phyloP scores from a whole-genome alignment of 2,113 vertebrate genomes.

The Brachyhypopomus gauderio region DNA sequence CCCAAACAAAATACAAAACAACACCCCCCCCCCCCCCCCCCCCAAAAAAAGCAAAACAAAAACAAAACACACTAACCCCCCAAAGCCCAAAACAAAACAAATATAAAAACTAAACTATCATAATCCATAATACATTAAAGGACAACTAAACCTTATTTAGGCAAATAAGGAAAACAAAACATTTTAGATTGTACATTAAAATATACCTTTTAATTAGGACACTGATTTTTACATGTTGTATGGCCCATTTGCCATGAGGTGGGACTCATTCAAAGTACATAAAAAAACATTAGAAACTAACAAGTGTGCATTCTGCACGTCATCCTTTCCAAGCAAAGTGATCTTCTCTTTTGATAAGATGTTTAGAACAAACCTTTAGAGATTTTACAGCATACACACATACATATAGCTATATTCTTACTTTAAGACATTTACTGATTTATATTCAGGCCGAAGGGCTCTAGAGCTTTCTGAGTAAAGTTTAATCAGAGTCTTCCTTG shows the following conservation, averaged over 20 bases:
- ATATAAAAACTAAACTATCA: slow-evolving; percentile 82
- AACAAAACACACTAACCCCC: slow-evolving; percentile 72
- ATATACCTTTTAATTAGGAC: slow-evolving; percentile 38
- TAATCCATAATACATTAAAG: slow-evolving; percentile 86
- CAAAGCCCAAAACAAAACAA: slow-evolving; percentile 59
- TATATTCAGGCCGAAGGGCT: slow-evolving; percentile 17
- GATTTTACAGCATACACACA: slow-evolving; percentile 72
- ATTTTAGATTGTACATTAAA: slow-evolving; percentile 69
- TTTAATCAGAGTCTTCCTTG: slow-evolving; percentile 36
- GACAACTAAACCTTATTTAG: slow-evolving; percentile 89
- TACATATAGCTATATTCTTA: slow-evolving; percentile 63
- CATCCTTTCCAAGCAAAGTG: slow-evolving; percentile 56
- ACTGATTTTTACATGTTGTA: slow-evolving; percentile 24
- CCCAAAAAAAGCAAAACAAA: slow-evolving; percentile 62
- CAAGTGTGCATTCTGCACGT: slow-evolving; percentile 44
- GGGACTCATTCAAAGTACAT: slow-evolving; percentile 49
- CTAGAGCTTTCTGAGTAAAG: slow-evolving; percentile 27
- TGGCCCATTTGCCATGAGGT: slow-evolving; percentile 39
- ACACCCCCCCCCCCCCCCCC: slow-evolving; percentile 64
- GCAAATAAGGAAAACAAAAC: slow-evolving; percentile 64
- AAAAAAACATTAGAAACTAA: slow-evolving; percentile 55
- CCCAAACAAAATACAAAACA: slow-evolving; percentile 53
- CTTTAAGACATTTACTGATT: slow-evolving; percentile 58
- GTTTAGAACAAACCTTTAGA: slow-evolving; percentile 50
- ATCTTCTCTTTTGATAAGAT: slow-evolving; percentile 43